A percentile compares a stretch with the other conserved stretches of the same genome.
These are phyloP conservation scores for Aphelinus atriplicis DNA, from an alignment of 1,140 invertebrate genomes.

Conservation along the genomic window DNA sequence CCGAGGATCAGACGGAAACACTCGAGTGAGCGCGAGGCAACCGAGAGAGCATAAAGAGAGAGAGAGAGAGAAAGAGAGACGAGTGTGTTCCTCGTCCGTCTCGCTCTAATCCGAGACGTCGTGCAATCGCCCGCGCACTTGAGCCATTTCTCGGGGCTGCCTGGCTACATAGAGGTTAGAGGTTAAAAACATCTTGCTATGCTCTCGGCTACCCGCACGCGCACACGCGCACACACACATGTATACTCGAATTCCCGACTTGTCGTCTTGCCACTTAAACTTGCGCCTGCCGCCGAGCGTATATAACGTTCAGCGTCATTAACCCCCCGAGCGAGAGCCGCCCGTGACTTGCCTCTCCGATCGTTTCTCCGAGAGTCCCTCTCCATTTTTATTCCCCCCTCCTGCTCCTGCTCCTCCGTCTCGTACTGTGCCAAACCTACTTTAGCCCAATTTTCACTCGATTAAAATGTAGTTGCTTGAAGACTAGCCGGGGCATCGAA, in stretches of 20 bases:
- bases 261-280: slow-evolving; percentile 38
- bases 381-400: slow-evolving; percentile 26
- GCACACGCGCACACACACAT: neutral
- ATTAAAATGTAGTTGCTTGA: too few relatives aligned
- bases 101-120: neutral
- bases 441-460: too few relatives aligned
- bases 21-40: neutral
- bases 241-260: slow-evolving; percentile 36
- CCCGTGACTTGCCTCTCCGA: slow-evolving; percentile 31
- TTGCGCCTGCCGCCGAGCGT: neutral
- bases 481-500: too few relatives aligned
- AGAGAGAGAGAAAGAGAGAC: neutral
- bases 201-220: neutral
- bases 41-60: neutral
- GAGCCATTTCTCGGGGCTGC: slow-evolving; percentile 21
- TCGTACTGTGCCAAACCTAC: too few relatives aligned
- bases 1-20: slow-evolving; percentile 22
- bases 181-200: slow-evolving; percentile 25
- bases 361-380: slow-evolving; percentile 15
- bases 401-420: too few relatives aligned
- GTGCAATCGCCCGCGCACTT: slow-evolving; percentile 6
- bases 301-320: slow-evolving; percentile 28
- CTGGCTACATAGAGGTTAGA: slow-evolving; percentile 3
- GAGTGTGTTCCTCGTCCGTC: neutral
- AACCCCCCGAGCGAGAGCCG: slow-evolving; percentile 5